Conservation (phyloP, 2,797 vertebrate genomes). For the Thamnophis elegans region DNA sequence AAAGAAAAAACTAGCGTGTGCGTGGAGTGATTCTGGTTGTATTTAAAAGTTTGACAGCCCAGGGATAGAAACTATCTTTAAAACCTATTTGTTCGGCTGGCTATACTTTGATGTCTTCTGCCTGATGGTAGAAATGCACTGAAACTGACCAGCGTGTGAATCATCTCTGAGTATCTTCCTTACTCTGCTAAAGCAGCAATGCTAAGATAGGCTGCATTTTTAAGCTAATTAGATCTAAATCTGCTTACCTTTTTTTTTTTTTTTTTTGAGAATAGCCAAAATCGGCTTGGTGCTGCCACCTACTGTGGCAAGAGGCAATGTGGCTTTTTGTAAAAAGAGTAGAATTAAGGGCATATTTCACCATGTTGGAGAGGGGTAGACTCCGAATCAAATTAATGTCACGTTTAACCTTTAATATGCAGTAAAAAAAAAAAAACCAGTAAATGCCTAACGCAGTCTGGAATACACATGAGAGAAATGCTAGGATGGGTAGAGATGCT, state of each 20-base stretch:
- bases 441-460: not conserved
- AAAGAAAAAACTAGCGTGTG: too few species aligned
- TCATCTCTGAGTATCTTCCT: too few species aligned
- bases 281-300: not conserved
- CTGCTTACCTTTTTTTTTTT: not conserved
- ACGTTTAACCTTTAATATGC: not conserved
- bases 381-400: not conserved
- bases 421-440: not conserved
- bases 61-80: too few species aligned
- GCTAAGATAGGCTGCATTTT: not conserved
- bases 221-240: not conserved
- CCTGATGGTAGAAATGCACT: too few species aligned
- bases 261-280: not conserved
- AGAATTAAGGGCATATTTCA: not conserved
- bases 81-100: too few species aligned
- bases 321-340: not conserved
- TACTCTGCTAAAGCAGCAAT: too few species aligned
- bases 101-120: too few species aligned
- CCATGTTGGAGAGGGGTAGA: not conserved
- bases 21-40: too few species aligned
- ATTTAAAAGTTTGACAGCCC: too few species aligned
- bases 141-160: too few species aligned
- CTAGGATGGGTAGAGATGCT: not conserved
- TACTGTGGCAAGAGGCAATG: not conserved
- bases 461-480: not conserved